These are phyloP conservation scores for Nomada ruficornis DNA, from an alignment of 2,888 invertebrate genomes.

Conservation along the genomic window DNA sequence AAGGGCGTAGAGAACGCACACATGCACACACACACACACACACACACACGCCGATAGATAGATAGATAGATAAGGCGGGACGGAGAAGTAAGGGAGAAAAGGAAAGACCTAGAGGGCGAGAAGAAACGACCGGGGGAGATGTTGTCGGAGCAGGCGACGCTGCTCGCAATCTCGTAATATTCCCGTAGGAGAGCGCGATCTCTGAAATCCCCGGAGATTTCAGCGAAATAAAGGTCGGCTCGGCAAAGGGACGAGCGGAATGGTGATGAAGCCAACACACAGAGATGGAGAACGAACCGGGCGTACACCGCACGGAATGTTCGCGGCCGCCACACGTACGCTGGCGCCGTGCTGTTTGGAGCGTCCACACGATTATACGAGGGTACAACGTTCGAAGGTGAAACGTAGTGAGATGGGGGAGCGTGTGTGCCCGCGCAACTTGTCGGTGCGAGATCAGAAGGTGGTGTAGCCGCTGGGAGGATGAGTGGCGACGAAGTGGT, in stretches of 20 bases:
- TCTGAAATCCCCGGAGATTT: conserved; percentile 78
- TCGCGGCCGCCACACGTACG: conserved; percentile 14
- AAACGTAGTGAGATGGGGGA: not conserved
- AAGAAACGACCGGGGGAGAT: conserved; percentile 43
- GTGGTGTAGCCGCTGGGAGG: conserved; percentile 40
- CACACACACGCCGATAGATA: too few relatives aligned
- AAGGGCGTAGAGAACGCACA: not conserved
- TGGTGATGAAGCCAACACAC: conserved; percentile 51
- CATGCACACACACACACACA: too few relatives aligned
- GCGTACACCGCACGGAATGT: not conserved
- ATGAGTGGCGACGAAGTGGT: conserved; percentile 57
- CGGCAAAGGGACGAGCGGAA: conserved; percentile 55
- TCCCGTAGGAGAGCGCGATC: conserved; percentile 76
- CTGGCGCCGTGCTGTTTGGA: conserved; percentile 28
- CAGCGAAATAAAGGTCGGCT: conserved; percentile 77
- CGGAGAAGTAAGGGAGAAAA: conserved; percentile 45
- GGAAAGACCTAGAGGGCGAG: conserved; percentile 9
- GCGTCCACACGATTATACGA: conserved; percentile 47
- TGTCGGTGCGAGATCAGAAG: conserved; percentile 64
- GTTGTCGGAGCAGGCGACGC: conserved; percentile 46
- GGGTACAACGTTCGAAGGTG: conserved; percentile 11
- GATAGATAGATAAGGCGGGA: too few relatives aligned
- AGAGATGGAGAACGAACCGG: not conserved
- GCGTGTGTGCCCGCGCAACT: conserved; percentile 69
- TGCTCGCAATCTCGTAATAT: conserved; percentile 80